Evolutionary conservation across 2,113 vertebrate species (phyloP).

Genomic region (Machaerirhynchus nigripectus): DNA sequence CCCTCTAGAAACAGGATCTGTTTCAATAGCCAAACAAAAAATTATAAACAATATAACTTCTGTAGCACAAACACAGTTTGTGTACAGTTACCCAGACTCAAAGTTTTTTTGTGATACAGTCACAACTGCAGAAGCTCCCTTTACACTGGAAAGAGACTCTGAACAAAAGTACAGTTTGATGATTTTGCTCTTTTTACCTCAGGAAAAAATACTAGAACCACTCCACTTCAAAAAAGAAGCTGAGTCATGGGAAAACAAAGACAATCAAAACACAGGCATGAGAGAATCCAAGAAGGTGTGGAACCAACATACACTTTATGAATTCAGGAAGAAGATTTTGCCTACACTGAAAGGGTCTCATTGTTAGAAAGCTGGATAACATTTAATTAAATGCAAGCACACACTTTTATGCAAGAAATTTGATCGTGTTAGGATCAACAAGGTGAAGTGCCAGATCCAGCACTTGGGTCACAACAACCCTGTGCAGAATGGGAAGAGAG

Average conservation of each 20-base stretch:
- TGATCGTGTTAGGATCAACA: not conserved
- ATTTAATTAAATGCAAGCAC: not conserved
- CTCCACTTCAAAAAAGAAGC: not conserved
- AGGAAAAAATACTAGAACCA: not conserved
- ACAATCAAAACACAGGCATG: not conserved
- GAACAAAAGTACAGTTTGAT: not conserved
- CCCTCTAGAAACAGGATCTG: conserved; percentile 16
- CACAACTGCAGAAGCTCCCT: not conserved
- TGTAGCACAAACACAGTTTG: not conserved
- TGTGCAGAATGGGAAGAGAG: not conserved
- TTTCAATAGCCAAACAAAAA: not conserved
- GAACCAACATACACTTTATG: not conserved
- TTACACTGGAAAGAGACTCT: not conserved
- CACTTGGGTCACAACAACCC: not conserved
- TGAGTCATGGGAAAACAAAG: not conserved
- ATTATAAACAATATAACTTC: not conserved
- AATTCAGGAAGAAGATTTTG: not conserved
- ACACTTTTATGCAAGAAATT: not conserved
- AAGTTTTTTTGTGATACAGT: not conserved
- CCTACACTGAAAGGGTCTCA: not conserved
- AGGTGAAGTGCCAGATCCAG: not conserved
- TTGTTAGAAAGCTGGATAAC: not conserved
- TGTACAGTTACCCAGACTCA: not conserved
- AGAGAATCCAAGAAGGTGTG: not conserved
- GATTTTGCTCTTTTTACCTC: not conserved